phyloP scores from a whole-genome alignment of 2,888 invertebrate genomes.

The Trisateles emortualis region DNA sequence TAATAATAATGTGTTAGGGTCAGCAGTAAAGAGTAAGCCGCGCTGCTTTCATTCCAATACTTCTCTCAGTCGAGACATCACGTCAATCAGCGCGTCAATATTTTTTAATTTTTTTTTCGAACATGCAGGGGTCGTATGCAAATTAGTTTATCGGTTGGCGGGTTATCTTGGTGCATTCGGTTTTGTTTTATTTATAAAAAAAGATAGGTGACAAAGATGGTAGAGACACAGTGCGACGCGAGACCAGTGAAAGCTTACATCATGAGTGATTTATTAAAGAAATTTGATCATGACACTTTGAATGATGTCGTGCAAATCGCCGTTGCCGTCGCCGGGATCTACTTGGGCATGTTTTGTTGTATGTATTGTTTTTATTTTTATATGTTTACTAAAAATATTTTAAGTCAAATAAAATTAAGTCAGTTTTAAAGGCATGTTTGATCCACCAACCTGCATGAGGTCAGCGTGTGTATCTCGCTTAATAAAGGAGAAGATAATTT shows the following conservation, averaged over 20 bases:
- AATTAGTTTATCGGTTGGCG: slow-evolving; percentile 62
- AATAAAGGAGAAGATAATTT: too few species aligned
- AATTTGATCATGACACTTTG: slow-evolving; percentile 71
- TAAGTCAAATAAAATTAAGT: not conserved
- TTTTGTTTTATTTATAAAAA: slow-evolving; percentile 46
- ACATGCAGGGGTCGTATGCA: slow-evolving; percentile 64
- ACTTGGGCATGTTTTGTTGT: slow-evolving; percentile 77
- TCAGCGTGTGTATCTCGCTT: too few species aligned
- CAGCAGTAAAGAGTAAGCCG: slow-evolving; percentile 39
- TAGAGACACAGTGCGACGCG: slow-evolving; percentile 75
- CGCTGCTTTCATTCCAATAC: slow-evolving; percentile 48
- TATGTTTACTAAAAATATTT: slow-evolving; percentile 3
- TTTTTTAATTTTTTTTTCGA: slow-evolving; percentile 44
- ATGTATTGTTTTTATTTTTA: slow-evolving; percentile 55
- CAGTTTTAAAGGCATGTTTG: too few species aligned
- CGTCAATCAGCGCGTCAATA: slow-evolving; percentile 55
- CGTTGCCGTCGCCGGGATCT: slow-evolving; percentile 73
- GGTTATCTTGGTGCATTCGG: slow-evolving; percentile 76
- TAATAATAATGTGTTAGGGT: slow-evolving; percentile 48
- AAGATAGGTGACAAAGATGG: slow-evolving; percentile 67
- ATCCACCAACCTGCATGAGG: too few species aligned
- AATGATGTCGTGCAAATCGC: slow-evolving; percentile 75
- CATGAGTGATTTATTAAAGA: slow-evolving; percentile 82
- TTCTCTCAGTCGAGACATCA: slow-evolving; percentile 53
- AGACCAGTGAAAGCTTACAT: slow-evolving; percentile 77